These are phyloP conservation scores for Polypterus senegalus DNA, from an alignment of 2,113 vertebrate species.

Conservation along the genomic window DNA sequence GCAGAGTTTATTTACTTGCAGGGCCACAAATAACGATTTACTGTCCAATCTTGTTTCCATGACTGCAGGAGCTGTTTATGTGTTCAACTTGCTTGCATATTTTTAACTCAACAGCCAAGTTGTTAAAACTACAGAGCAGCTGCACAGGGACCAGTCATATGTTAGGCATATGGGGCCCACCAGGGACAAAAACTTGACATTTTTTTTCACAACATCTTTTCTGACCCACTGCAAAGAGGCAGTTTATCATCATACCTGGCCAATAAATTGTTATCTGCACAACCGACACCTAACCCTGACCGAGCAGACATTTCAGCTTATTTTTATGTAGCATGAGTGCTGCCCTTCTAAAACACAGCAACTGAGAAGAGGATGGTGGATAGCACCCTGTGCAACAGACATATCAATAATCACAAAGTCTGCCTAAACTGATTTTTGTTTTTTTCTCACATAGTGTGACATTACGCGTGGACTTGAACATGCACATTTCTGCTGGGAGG, in stretches of 20 bases:
- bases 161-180: slow-evolving; percentile 41
- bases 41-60: slow-evolving; percentile 46
- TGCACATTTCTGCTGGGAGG: no score
- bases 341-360: no score
- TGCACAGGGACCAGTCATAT: slow-evolving; percentile 40
- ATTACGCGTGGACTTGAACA: no score
- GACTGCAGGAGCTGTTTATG: slow-evolving; percentile 40
- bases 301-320: slow-evolving; percentile 1
- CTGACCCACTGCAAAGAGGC: slow-evolving; percentile 2
- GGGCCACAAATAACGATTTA: slow-evolving; percentile 43
- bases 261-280: neutral
- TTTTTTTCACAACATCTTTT: neutral
- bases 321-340: neutral
- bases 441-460: no score
- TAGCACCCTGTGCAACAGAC: no score
- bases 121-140: slow-evolving; percentile 52
- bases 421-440: no score
- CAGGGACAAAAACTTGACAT: slow-evolving; percentile 41
- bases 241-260: slow-evolving; percentile 1
- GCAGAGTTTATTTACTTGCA: slow-evolving; percentile 42
- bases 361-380: no score
- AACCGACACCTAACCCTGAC: slow-evolving; percentile 1
- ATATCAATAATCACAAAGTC: no score
- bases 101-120: slow-evolving; percentile 45
- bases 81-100: slow-evolving; percentile 38